phyloP scores from a whole-genome alignment of 2,888 invertebrate genomes.

The Drosophila borborema region DNA sequence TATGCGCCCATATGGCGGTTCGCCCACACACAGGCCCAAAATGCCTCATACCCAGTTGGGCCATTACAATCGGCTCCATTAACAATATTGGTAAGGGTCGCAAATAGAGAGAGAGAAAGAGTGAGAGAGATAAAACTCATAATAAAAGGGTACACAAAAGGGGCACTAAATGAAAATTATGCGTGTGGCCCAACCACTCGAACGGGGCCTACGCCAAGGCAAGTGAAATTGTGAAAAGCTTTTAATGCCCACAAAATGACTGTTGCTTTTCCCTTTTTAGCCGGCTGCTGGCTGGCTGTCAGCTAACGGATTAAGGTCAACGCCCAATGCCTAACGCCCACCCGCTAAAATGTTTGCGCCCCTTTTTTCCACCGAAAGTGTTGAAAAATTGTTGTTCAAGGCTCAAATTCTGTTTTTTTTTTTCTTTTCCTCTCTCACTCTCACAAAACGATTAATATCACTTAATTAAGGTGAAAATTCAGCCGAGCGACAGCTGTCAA shows the following conservation, averaged over 20 bases:
- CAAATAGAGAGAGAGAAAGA: background rate
- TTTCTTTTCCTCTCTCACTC: background rate
- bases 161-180: conserved; percentile 75
- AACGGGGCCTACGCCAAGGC: conserved; percentile 35
- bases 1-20: conserved; percentile 54
- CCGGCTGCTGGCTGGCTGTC: conserved; percentile 12
- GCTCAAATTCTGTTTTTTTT: conserved; percentile 4
- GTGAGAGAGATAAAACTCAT: background rate
- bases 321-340: conserved; percentile 35
- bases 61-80: conserved; percentile 72
- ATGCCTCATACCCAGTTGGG: conserved; percentile 27
- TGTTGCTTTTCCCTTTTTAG: conserved; percentile 48
- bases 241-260: conserved; percentile 69
- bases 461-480: conserved; percentile 80
- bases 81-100: conserved; percentile 69
- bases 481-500: conserved; percentile 77
- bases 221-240: conserved; percentile 67
- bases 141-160: conserved; percentile 40
- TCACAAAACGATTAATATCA: conserved; percentile 71
- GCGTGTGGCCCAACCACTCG: conserved; percentile 50
- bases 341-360: background rate
- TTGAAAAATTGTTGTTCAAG: conserved; percentile 35
- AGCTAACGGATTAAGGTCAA: conserved; percentile 24
- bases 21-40: conserved; percentile 13
- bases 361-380: conserved; percentile 11